Evolutionary conservation across 2,113 vertebrate genomes (phyloP).

Genomic region (Phaethornis superciliosus): DNA sequence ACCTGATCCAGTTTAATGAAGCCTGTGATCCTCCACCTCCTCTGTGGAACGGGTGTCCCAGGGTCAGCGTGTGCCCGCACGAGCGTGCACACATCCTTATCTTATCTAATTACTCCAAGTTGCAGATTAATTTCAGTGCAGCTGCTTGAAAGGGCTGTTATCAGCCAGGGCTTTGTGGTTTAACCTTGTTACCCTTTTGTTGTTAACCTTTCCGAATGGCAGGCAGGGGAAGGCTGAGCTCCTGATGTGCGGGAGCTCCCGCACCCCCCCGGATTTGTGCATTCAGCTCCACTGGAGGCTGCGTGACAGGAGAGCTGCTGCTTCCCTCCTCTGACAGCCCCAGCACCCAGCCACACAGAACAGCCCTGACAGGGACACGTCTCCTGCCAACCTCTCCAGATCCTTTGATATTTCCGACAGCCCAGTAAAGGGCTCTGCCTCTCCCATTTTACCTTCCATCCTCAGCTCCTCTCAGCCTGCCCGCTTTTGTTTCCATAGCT

Average conservation of each 20-base stretch:
- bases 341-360: slow-evolving; percentile 66
- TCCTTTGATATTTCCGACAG: slow-evolving; percentile 68
- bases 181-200: slow-evolving; percentile 74
- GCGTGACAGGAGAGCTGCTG: slow-evolving; percentile 46
- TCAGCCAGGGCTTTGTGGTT: slow-evolving; percentile 63
- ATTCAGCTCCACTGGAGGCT: slow-evolving; percentile 18
- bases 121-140: slow-evolving; percentile 72
- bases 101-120: slow-evolving; percentile 75
- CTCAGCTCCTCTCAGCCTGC: slow-evolving; percentile 64
- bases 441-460: slow-evolving; percentile 43
- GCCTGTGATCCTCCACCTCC: slow-evolving; percentile 19
- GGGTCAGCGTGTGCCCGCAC: slow-evolving; percentile 22
- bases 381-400: slow-evolving; percentile 68
- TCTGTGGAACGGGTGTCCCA: not conserved
- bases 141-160: slow-evolving; percentile 66
- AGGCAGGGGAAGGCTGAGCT: slow-evolving; percentile 10
- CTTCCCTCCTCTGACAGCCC: slow-evolving; percentile 53
- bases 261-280: not conserved
- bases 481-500: slow-evolving; percentile 79
- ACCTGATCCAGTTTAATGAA: slow-evolving; percentile 6
- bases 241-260: not conserved
- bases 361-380: slow-evolving; percentile 24
- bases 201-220: slow-evolving; percentile 56
- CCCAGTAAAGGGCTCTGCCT: slow-evolving; percentile 42
- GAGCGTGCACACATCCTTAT: slow-evolving; percentile 58